Base-by-base conservation (phyloP, 2,113 vertebrate genomes). In the Centrocercus urophasianus region DNA sequence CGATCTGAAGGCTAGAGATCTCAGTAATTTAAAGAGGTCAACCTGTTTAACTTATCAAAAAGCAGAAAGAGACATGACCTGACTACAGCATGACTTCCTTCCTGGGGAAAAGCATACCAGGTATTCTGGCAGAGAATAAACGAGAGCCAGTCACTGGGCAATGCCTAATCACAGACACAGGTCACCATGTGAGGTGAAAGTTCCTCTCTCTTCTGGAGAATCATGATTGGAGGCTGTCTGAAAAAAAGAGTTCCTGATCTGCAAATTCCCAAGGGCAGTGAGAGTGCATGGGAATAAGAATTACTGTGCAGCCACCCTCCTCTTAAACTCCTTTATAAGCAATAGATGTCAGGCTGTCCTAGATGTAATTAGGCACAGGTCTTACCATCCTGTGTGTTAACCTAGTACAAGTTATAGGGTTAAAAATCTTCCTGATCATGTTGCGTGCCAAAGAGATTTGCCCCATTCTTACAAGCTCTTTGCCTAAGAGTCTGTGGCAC, bases 11-110 rank as follows among this genome's bases (percentile, higher is more conserved):
- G 65, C 93, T 91, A 65, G 61, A 88, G 66, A 90, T 83, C 89
- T 89, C 93, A 76, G 90, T 61, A 80, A 91, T 86, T 90, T 90
- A 93, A 94, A 82, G 90, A 95, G 93, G 76, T 92, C 94, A 94
- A 90, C 73, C 90, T 88, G 61, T 66, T 94, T 91, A 95, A 90
- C 48, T 80, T 90, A 93, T 91, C 76, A 78, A 82, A 95, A 90
- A 83, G 86, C 90, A 92, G 80, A 86, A 86, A 0, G 8, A 93
- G 86, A 88, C 85, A 83, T 95, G 91, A 94, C 88, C 95, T 88
- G 85, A 67, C 74, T 96, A 80, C 83, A 82, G 66, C 69, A 91
- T 83, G n/a, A 20, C 61, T 78, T 72, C 83, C 69, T 95, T 93
- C 66, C 89, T 25, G 56, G 60, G 75, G 61, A 94, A 95, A 93